A percentile compares a stretch with the other conserved stretches of the same genome.
Evolutionary conservation across 2,888 invertebrate species (phyloP).

Genomic region (Aelia acuminata): DNA sequence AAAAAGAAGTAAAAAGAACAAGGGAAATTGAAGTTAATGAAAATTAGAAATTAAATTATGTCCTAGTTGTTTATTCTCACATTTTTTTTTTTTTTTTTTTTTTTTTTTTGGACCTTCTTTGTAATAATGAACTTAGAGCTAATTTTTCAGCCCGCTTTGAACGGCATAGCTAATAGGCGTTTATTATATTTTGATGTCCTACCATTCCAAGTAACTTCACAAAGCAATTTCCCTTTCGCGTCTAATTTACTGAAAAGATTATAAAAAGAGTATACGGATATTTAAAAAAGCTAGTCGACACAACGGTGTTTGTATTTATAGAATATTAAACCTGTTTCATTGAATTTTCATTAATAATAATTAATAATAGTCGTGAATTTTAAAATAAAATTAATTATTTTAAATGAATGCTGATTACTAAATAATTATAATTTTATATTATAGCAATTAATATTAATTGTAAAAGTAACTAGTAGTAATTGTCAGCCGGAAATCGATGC

Average conservation of each 20-base stretch:
- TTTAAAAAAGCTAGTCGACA: not conserved
- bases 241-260: not conserved
- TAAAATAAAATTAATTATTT: no score
- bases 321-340: no score
- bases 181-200: conserved; percentile 36
- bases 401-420: no score
- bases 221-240: not conserved
- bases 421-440: no score
- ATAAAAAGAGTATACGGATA: not conserved
- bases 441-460: no score
- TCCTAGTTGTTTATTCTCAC: conserved; percentile 19
- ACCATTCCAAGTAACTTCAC: not conserved
- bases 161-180: not conserved
- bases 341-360: no score
- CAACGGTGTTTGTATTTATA: no score
- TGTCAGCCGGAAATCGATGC: not conserved
- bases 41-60: conserved; percentile 32
- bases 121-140: conserved; percentile 18
- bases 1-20: not conserved
- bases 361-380: no score
- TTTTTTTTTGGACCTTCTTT: conserved; percentile 9
- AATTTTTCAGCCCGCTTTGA: conserved; percentile 33
- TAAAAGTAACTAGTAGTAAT: no score
- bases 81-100: conserved; percentile 18
- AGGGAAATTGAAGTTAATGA: conserved; percentile 27